Evolutionary conservation across 2,113 vertebrate species (phyloP).

Genomic region (Cephalopterus ornatus): DNA sequence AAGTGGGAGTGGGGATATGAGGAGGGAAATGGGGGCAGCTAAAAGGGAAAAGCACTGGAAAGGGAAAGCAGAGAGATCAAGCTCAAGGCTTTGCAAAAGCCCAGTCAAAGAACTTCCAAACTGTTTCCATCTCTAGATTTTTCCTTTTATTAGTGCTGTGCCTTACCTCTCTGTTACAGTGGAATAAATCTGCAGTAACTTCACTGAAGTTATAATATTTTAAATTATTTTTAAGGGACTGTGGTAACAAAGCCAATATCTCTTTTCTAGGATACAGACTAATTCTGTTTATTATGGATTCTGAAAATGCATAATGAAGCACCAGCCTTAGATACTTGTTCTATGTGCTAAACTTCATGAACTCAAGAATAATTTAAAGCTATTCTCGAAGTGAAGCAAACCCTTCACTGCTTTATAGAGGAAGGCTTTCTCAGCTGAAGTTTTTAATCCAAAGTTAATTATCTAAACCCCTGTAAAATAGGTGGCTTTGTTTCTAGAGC

Average conservation of each 20-base stretch:
- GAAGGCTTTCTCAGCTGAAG: neutral
- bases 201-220: neutral
- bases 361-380: neutral
- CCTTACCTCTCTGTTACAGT: neutral
- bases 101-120: neutral
- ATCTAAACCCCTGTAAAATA: neutral
- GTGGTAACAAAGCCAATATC: neutral
- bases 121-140: neutral
- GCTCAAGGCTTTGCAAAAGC: neutral
- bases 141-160: neutral
- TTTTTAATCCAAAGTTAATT: neutral
- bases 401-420: neutral
- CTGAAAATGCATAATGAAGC: neutral
- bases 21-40: rapidly evolving
- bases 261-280: neutral
- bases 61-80: neutral
- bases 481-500: neutral
- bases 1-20: neutral
- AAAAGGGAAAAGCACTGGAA: neutral
- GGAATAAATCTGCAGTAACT: neutral
- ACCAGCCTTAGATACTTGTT: neutral
- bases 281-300: neutral
- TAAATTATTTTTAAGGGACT: neutral
- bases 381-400: neutral
- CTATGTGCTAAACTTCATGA: neutral